Percentiles rank a stretch among this genome's conserved stretches.
Conservation (phyloP, 2,113 vertebrate genomes). For the Polyodon spathula region DNA sequence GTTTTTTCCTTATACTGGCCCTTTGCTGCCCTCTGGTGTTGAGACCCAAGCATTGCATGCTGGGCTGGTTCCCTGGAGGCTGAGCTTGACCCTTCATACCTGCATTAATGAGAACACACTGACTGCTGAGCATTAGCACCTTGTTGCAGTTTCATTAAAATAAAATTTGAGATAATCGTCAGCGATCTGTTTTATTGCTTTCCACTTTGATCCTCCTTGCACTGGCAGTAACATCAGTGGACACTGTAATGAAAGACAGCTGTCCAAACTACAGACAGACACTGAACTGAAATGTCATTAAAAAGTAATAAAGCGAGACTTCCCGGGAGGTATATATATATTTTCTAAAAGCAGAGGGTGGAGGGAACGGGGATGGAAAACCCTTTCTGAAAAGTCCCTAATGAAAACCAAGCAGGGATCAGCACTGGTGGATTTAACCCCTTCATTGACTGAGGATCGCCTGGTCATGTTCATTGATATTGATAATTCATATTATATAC, state of each 20-base stretch:
- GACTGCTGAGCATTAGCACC: slow-evolving; percentile 2
- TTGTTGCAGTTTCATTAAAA: slow-evolving; percentile 8
- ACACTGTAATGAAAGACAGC: slow-evolving; percentile 21
- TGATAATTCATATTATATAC: too few relatives aligned
- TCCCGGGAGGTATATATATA: slow-evolving; percentile 15
- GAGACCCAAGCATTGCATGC: neutral
- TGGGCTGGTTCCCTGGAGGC: too few relatives aligned
- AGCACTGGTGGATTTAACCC: slow-evolving; percentile 21
- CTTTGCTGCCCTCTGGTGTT: slow-evolving; percentile 45
- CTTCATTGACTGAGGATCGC: neutral
- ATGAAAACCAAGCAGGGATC: slow-evolving; percentile 33
- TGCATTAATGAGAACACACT: neutral
- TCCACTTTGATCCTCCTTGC: neutral
- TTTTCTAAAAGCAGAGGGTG: slow-evolving; percentile 3
- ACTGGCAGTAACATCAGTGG: neutral
- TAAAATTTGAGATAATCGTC: neutral
- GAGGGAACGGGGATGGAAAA: slow-evolving; percentile 11
- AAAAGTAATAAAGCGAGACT: slow-evolving; percentile 18
- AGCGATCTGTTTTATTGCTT: neutral
- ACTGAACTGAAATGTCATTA: slow-evolving; percentile 22
- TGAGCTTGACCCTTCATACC: too few relatives aligned
- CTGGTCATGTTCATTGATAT: too few relatives aligned
- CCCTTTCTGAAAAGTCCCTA: slow-evolving; percentile 34
- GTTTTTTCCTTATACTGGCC: neutral
- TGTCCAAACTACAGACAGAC: slow-evolving; percentile 22